Percentiles rank a stretch among this genome's conserved stretches.
phyloP scores from a whole-genome alignment of 1,140 invertebrate species.

The Saxidomus purpurata region DNA sequence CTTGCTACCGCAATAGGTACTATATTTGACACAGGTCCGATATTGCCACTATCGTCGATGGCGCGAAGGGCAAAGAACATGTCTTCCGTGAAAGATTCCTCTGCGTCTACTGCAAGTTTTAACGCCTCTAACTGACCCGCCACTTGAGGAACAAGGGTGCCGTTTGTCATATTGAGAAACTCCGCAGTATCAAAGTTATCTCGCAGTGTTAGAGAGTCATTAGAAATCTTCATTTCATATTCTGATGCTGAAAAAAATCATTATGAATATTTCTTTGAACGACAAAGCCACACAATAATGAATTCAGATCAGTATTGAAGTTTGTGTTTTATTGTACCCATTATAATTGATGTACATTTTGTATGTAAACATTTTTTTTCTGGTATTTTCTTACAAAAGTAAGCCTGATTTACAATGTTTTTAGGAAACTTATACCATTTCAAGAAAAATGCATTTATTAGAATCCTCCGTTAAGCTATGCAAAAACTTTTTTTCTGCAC shows the following conservation, averaged over 20 bases:
- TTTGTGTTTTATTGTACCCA: too few species aligned
- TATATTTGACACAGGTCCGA: slow-evolving; percentile 7
- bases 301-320: too few species aligned
- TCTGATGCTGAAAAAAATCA: not conserved
- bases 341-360: too few species aligned
- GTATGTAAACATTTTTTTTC: too few species aligned
- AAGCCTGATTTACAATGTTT: too few species aligned
- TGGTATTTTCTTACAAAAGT: too few species aligned
- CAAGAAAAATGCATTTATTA: too few species aligned
- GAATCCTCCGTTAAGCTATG: too few species aligned
- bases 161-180: not conserved
- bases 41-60: not conserved
- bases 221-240: slow-evolving; percentile 13
- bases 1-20: not conserved
- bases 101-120: not conserved
- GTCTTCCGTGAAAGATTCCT: not conserved
- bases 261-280: too few species aligned
- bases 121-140: not conserved
- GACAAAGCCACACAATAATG: too few species aligned
- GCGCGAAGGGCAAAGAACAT: not conserved
- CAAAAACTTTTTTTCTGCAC: too few species aligned
- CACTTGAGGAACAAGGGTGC: not conserved
- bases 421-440: too few species aligned
- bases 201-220: not conserved
- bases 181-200: not conserved